Percentiles rank a stretch among this genome's conserved stretches.
These are phyloP conservation scores for Hemithea aestivaria DNA, from an alignment of 2,888 invertebrate genomes.

Conservation along the genomic window DNA sequence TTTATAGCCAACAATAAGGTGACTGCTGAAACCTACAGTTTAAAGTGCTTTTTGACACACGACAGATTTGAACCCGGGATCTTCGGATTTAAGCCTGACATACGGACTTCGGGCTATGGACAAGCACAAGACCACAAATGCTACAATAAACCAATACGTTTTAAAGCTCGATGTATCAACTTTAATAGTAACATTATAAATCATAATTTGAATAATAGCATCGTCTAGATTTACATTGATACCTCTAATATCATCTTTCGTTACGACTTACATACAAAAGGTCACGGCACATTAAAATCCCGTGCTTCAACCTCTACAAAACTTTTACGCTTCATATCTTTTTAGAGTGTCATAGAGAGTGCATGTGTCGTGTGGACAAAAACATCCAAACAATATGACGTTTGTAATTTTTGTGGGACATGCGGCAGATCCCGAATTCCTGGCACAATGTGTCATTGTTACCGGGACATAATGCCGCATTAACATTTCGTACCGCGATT, in stretches of 20 bases:
- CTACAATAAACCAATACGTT: too few relatives aligned
- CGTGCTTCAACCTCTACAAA: conserved; percentile 16
- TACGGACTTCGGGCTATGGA: too few relatives aligned
- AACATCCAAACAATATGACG: conserved; percentile 52
- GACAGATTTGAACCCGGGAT: too few relatives aligned
- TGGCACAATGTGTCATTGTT: conserved; percentile 73
- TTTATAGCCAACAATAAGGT: too few relatives aligned
- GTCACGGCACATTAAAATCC: conserved; percentile 17
- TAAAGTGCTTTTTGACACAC: too few relatives aligned
- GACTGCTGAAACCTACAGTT: too few relatives aligned
- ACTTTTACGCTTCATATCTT: conserved; percentile 37
- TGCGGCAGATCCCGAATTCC: conserved; percentile 53
- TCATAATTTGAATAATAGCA: too few relatives aligned
- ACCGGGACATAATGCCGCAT: conserved; percentile 68
- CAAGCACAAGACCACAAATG: too few relatives aligned
- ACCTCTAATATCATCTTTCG: background rate
- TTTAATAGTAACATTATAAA: too few relatives aligned
- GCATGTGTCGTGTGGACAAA: conserved; percentile 34
- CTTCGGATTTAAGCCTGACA: too few relatives aligned
- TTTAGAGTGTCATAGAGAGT: conserved; percentile 40
- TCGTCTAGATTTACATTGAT: background rate
- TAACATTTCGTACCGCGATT: conserved; percentile 73
- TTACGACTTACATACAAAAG: conserved; percentile 13
- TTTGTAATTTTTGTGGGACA: conserved; percentile 55
- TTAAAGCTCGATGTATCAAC: too few relatives aligned